Conservation (phyloP, 2,113 vertebrate genomes). For the Sylvilagus bachmani region DNA sequence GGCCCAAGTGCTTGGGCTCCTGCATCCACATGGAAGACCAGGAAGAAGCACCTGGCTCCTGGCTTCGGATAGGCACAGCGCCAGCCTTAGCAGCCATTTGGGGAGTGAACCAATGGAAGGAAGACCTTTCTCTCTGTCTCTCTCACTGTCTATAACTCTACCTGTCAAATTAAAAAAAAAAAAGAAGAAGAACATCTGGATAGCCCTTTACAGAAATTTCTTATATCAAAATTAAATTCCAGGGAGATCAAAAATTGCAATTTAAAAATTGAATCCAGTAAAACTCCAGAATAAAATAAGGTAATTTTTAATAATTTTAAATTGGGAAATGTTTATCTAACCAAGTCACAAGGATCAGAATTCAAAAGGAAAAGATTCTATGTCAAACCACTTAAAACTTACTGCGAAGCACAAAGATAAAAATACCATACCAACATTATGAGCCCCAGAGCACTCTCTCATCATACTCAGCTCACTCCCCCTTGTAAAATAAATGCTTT, state of each 20-base stretch:
- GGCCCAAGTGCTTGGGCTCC: too few relatives aligned
- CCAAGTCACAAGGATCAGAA: conserved; percentile 21
- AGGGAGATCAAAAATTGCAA: not conserved
- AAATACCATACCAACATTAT: not conserved
- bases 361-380: conserved; percentile 17
- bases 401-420: not conserved
- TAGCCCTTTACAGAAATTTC: not conserved
- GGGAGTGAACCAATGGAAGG: too few relatives aligned
- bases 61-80: too few relatives aligned
- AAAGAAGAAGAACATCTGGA: not conserved
- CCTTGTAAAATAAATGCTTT: not conserved
- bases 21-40: too few relatives aligned
- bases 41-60: too few relatives aligned
- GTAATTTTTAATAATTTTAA: conserved; percentile 51
- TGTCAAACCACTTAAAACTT: conserved; percentile 26
- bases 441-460: not conserved
- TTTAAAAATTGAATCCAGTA: conserved; percentile 45
- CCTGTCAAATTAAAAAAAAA: too few relatives aligned
- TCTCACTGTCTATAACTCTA: too few relatives aligned
- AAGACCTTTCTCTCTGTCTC: too few relatives aligned
- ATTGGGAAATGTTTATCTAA: conserved; percentile 3
- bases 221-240: conserved; percentile 54
- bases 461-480: not conserved
- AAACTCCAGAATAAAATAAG: not conserved
- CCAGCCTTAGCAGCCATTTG: too few relatives aligned